Evolutionary conservation across 2,888 invertebrate species (phyloP).

Genomic region (Lasius platythorax): DNA sequence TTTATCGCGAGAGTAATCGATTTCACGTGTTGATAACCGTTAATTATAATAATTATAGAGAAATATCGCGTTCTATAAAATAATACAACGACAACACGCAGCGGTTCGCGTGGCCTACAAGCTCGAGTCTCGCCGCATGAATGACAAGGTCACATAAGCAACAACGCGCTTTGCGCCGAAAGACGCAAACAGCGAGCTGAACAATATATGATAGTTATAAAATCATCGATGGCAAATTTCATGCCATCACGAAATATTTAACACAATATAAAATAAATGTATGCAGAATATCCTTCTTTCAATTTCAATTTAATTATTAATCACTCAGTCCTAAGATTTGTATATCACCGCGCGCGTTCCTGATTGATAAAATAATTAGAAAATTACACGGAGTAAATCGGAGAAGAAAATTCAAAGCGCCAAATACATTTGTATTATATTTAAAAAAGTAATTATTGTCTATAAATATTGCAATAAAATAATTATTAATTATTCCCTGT

Average conservation of each 20-base stretch:
- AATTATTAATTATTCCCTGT: neutral
- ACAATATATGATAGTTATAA: neutral
- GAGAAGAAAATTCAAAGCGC: neutral
- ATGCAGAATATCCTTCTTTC: conserved; percentile 5
- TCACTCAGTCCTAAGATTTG: neutral
- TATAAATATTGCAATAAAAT: neutral
- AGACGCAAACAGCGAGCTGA: neutral
- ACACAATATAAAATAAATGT: neutral
- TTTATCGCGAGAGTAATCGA: neutral
- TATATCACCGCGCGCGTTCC: neutral
- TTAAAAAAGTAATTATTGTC: neutral
- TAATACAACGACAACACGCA: neutral
- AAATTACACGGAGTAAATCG: neutral
- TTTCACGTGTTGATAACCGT: neutral
- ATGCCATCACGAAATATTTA: neutral
- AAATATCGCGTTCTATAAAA: neutral
- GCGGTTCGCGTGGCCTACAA: neutral
- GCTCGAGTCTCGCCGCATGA: neutral
- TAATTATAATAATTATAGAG: neutral
- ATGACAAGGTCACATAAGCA: neutral
- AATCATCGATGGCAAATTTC: neutral
- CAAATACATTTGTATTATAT: neutral
- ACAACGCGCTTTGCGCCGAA: neutral
- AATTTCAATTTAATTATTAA: neutral
- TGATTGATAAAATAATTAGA: neutral